These are phyloP conservation scores for Odobenus rosmarus DNA, from an alignment of 2,113 vertebrate genomes.

Conservation along the genomic window DNA sequence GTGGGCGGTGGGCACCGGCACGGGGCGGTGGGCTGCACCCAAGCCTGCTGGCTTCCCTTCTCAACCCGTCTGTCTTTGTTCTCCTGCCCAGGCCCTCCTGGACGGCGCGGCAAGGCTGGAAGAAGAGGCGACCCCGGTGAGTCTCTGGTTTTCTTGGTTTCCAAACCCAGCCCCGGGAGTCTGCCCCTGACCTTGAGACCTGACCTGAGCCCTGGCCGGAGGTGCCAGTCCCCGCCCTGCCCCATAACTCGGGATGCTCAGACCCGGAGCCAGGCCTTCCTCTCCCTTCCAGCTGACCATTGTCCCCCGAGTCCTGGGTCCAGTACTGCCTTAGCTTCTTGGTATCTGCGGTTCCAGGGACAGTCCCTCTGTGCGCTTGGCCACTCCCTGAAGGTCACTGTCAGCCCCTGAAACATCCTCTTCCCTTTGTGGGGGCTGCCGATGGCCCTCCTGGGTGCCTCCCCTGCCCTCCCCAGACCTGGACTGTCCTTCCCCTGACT, in stretches of 20 bases:
- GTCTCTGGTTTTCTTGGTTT: conserved; percentile 24
- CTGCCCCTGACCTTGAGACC: too few species aligned
- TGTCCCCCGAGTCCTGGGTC: not conserved
- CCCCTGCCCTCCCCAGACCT: not conserved
- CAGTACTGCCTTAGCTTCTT: not conserved
- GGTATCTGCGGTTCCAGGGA: not conserved
- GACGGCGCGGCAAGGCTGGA: conserved; percentile 94
- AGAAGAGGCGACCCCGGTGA: conserved; percentile 94
- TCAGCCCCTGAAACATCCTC: not conserved
- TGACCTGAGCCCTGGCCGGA: too few species aligned
- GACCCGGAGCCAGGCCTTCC: not conserved
- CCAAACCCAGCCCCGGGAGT: not conserved
- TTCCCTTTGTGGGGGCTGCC: not conserved
- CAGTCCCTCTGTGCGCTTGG: not conserved
- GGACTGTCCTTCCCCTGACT: not conserved
- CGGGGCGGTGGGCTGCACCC: accelerated
- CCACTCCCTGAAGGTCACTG: not conserved
- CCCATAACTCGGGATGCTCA: accelerated
- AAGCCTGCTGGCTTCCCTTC: not conserved
- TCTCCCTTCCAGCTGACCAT: not conserved
- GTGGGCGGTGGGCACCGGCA: too few species aligned
- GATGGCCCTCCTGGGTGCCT: not conserved
- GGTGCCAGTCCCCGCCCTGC: accelerated
- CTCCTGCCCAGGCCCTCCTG: conserved; percentile 91
- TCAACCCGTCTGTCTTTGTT: conserved; percentile 58